Evolutionary conservation across 2,888 invertebrate genomes (phyloP).

Genomic region (Nemoura dubitans): DNA sequence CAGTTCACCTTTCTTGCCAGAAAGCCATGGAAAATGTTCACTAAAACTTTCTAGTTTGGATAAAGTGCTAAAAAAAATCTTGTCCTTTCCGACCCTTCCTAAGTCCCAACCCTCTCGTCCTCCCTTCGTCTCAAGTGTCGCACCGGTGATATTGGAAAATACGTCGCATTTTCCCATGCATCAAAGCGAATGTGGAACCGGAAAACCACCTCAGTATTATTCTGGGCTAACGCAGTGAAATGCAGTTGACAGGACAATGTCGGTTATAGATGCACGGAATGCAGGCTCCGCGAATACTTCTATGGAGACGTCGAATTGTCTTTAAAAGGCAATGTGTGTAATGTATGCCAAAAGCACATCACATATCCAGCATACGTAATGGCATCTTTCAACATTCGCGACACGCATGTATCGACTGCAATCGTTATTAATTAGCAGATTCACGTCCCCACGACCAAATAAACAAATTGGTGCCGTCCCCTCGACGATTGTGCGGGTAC

Average conservation of each 20-base stretch:
- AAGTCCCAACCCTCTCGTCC: background rate
- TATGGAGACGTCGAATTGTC: background rate
- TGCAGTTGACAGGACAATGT: background rate
- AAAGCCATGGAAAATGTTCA: background rate
- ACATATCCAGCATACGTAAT: background rate
- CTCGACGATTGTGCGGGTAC: background rate
- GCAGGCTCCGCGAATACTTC: background rate
- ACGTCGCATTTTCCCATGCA: background rate
- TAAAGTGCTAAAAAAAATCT: background rate
- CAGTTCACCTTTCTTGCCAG: background rate
- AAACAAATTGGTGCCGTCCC: background rate
- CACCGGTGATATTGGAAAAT: background rate
- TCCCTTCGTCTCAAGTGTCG: background rate
- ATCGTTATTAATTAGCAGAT: background rate
- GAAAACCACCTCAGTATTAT: background rate
- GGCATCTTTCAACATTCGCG: background rate
- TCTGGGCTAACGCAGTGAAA: background rate
- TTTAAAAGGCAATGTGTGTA: slow-evolving; percentile 7
- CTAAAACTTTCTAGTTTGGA: background rate
- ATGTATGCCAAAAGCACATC: background rate
- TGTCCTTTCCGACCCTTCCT: background rate
- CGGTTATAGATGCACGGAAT: background rate
- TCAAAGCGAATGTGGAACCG: background rate
- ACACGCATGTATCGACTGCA: background rate
- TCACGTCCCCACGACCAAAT: background rate